Conservation (phyloP, 1,140 invertebrate species). For the Chironomus tepperi region DNA sequence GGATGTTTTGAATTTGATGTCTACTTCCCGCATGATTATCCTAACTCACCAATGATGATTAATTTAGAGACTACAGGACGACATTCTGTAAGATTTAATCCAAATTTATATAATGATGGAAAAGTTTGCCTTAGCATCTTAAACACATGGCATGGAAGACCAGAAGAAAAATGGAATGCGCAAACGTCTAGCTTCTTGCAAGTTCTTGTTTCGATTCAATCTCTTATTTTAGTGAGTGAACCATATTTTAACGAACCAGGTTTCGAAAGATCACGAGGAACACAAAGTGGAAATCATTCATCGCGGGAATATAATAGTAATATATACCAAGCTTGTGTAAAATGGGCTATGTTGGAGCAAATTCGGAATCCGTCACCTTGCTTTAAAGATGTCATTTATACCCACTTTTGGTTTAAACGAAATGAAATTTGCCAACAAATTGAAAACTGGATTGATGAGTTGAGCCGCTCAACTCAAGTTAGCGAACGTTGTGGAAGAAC, state of each 20-base stretch:
- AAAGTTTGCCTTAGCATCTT: conserved; percentile 93
- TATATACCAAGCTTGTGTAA: conserved; percentile 88
- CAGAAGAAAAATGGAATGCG: conserved; percentile 98
- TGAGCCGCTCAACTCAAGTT: conserved; percentile 62
- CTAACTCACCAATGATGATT: conserved; percentile 71
- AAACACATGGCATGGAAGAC: conserved; percentile 95
- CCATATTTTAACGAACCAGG: conserved; percentile 98
- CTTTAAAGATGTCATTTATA: conserved; percentile 87
- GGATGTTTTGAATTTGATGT: conserved; percentile 86
- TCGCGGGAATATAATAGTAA: conserved; percentile 92
- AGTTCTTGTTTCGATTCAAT: conserved; percentile 94
- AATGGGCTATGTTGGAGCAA: conserved; percentile 95
- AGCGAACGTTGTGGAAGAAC: conserved; percentile 57
- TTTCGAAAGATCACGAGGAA: conserved; percentile 86
- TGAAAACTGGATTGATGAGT: conserved; percentile 81
- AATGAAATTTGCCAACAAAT: conserved; percentile 84
- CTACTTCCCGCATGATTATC: conserved; percentile 85
- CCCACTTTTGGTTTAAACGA: conserved; percentile 91
- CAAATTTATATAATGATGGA: conserved; percentile 94
- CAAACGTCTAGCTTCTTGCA: conserved; percentile 90
- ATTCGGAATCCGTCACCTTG: conserved; percentile 83
- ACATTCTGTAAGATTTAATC: conserved; percentile 90
- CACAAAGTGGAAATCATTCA: conserved; percentile 76
- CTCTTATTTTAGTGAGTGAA: conserved; percentile 87
- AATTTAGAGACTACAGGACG: conserved; percentile 92